Base-by-base conservation (phyloP, 2,797 vertebrate species). In the Intellagama lesueurii region DNA sequence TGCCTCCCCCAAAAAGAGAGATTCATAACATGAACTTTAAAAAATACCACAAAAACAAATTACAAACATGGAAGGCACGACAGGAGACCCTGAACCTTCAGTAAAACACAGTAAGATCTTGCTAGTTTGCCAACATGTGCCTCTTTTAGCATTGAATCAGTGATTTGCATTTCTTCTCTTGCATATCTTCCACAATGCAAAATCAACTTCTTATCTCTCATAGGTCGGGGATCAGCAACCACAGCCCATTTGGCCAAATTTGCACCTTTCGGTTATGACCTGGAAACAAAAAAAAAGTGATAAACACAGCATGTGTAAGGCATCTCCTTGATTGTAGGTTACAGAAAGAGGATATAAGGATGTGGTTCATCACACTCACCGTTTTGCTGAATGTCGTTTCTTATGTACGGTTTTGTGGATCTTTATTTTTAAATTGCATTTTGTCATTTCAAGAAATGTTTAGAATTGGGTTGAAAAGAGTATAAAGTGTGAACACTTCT, bases 11-110 rank as follows among this genome's bases (percentile, higher is more conserved):
- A 90, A 9, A 32, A 78, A 56, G 2, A 83, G 78, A 90, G 1
- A 84, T 77, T 89, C 90, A 76, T 90, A 32, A 78, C 60, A 26
- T 49, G 78, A 87, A 92, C 79, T 89, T 86, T 84, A 91, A 88
- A 47, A 44, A 64, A 35, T 3, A 26, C 11, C 4, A 56, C 28
- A 32, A 17, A 35, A 24, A 60, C 14, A 76, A 49, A 44, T 85
- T 86, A 75, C 81, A 90, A 49, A 82, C 35, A 89, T 87, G 69
- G 87, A 84, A 80, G 89, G 83, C 83, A 47, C 32, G 76, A 28
- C 19, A 4, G 19, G 30, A 28, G 22, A 81, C 26, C 47, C 16
- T 19, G 3, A 64, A 35, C 26, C 5, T 4, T 66, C 72, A 68
- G 9, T 66, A 68, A 76, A 77, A 52, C 12, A 22, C 30, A 78